Evolutionary conservation across 2,888 invertebrate species (phyloP), one percentile per base, ranked within the genome.

Genomic region (Limulus polyphemus): DNA sequence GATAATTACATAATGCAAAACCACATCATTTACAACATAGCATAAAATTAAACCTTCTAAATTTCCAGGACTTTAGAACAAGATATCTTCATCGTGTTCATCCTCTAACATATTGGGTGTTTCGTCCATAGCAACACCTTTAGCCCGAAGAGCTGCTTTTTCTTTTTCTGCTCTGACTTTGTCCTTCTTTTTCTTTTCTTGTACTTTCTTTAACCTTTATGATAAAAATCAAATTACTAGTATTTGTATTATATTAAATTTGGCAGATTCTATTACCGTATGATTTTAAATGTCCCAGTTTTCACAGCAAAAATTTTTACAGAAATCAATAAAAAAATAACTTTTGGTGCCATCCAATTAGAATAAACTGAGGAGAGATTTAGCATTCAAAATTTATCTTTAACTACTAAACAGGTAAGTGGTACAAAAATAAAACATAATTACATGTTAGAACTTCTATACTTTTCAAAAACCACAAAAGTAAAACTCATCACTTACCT

Each of bases 181-280:
- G 54, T 86, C 83, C 70, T 86, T 84, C 73, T 90, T 88, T 81
- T 97, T 97, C 79, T 97, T 97, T 75, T 94, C 93, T 77, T 97
- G 97, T 73, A 97, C 92, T 71, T 80, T 80, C 73, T 80, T 81
- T 65, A 80, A 78, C 88, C 79, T 77, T 32, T 32, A 32, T 7
- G 3, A 65, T 50, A 65, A 58, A 32, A 55, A 50, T 0, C 47
- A 12, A n/a, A 56, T 48, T 16, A 50, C 47, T 47, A 14, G 58
- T 47, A 69, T 63, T 17, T 47, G 51, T 11, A 50, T 52, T 47
- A 57, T 48, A 47, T 32, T 32, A 32, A 32, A 32, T 3, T 5
- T 32, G 32, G 32, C 5, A 32, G 32, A 5, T 32, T 32, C 32
- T 32, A 32, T 32, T 32, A 32, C 32, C 5, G 32, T 5, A 32